Percentiles rank a stretch among this genome's conserved stretches.
phyloP scores from a whole-genome alignment of 2,888 invertebrate species.

The Napeogenes inachia region DNA sequence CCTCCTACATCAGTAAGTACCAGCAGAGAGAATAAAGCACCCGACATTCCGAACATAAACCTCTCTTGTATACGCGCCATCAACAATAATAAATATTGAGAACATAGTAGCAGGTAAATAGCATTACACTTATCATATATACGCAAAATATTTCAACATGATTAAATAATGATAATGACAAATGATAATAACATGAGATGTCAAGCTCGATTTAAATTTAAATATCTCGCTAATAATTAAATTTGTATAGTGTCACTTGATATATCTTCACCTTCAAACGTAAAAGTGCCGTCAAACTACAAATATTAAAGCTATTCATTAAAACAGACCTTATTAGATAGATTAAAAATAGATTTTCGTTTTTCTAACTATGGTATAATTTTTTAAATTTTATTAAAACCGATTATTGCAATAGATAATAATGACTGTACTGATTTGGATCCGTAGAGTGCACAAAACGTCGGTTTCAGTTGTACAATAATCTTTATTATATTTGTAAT shows the following conservation, averaged over 20 bases:
- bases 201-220: slow-evolving; percentile 10
- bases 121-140: not conserved
- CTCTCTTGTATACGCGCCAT: not conserved
- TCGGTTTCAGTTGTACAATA: too few relatives aligned
- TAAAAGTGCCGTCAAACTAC: too few relatives aligned
- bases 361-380: too few relatives aligned
- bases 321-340: too few relatives aligned
- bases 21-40: not conserved
- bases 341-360: too few relatives aligned
- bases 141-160: not conserved
- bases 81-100: not conserved
- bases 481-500: too few relatives aligned
- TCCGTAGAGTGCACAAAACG: too few relatives aligned
- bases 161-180: too few relatives aligned
- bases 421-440: too few relatives aligned
- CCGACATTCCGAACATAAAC: not conserved
- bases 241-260: slow-evolving; percentile 17
- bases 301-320: too few relatives aligned
- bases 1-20: not conserved
- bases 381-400: too few relatives aligned
- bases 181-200: slow-evolving; percentile 5
- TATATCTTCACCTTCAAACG: slow-evolving; percentile 8
- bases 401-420: too few relatives aligned
- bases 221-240: slow-evolving; percentile 14
- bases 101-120: not conserved